Evolutionary conservation across 2,797 vertebrate genomes (phyloP).

Genomic region (Helicolenus hilgendorfi): DNA sequence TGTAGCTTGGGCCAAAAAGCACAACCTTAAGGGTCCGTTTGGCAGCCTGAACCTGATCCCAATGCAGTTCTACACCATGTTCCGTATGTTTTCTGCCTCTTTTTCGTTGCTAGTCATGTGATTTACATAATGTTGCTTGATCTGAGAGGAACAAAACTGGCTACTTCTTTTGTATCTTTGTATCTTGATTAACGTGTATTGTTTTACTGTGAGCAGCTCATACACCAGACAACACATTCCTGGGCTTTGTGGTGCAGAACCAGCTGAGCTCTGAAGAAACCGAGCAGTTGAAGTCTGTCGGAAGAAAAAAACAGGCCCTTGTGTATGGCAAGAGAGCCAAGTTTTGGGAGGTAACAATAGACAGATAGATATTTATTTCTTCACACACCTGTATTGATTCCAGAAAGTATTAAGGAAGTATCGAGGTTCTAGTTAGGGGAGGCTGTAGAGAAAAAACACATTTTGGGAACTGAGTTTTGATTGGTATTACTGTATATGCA

Average conservation of each 20-base stretch:
- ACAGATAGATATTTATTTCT: background rate
- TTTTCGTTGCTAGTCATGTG: no score
- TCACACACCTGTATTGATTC: background rate
- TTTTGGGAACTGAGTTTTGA: background rate
- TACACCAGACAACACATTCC: conserved; percentile 62
- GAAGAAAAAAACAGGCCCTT: conserved; percentile 43
- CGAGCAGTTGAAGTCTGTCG: background rate
- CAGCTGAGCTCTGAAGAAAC: conserved; percentile 7
- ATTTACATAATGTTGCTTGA: background rate
- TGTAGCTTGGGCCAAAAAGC: background rate
- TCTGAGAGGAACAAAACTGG: background rate
- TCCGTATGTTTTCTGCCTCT: background rate
- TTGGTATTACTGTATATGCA: background rate
- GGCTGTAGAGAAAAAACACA: background rate
- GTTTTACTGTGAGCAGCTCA: conserved; percentile 23
- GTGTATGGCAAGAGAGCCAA: conserved; percentile 33
- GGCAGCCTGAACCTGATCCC: conserved; percentile 26
- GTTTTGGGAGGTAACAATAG: conserved; percentile 44
- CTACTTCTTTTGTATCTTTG: background rate
- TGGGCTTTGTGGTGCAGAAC: conserved; percentile 50
- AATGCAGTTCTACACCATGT: conserved; percentile 62
- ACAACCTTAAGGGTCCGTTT: conserved; percentile 9
- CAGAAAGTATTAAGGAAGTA: background rate
- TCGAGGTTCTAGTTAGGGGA: background rate
- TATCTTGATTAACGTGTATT: background rate